These are phyloP conservation scores for Philotrypesis tridentata DNA, from an alignment of 1,140 invertebrate genomes.

Conservation along the genomic window DNA sequence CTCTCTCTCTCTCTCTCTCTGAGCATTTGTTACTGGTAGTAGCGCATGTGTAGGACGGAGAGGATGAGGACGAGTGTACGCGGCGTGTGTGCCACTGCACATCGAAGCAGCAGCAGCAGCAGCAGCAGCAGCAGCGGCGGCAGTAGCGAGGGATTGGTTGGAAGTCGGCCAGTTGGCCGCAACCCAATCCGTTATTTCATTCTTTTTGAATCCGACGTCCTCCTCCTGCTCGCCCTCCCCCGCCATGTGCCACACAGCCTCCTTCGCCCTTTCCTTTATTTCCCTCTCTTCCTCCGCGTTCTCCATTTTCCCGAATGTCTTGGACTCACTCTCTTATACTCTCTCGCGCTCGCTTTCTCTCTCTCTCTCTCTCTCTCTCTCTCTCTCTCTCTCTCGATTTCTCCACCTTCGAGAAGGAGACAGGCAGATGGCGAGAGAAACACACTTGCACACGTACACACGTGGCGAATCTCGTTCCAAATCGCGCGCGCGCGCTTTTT, in stretches of 20 bases:
- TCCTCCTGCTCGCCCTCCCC: constrained; percentile 39
- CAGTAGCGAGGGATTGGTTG: constrained; percentile 67
- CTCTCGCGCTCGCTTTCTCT: constrained; percentile 12
- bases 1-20: neutral
- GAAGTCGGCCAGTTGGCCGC: constrained; percentile 71
- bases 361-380: neutral
- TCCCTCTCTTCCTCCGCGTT: constrained; percentile 16
- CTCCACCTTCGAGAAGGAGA: neutral
- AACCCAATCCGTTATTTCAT: constrained; percentile 73
- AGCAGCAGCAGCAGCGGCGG: constrained; percentile 24
- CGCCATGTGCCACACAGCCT: constrained; percentile 38
- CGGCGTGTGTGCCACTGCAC: constrained; percentile 36
- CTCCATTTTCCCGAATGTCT: constrained; percentile 9
- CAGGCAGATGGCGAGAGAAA: neutral
- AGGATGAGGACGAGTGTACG: constrained; percentile 39
- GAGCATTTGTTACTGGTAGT: neutral
- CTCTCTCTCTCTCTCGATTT: neutral
- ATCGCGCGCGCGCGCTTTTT: neutral
- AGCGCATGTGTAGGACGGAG: constrained; percentile 2
- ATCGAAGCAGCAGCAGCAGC: neutral
- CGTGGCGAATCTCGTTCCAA: neutral
- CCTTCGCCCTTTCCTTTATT: constrained; percentile 47
- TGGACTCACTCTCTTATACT: too few relatives aligned
- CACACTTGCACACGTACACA: neutral
- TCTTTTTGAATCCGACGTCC: constrained; percentile 69